phyloP scores from a whole-genome alignment of 35 echinoderm and acorn worm species.

The Ophiothrix spiculata region DNA sequence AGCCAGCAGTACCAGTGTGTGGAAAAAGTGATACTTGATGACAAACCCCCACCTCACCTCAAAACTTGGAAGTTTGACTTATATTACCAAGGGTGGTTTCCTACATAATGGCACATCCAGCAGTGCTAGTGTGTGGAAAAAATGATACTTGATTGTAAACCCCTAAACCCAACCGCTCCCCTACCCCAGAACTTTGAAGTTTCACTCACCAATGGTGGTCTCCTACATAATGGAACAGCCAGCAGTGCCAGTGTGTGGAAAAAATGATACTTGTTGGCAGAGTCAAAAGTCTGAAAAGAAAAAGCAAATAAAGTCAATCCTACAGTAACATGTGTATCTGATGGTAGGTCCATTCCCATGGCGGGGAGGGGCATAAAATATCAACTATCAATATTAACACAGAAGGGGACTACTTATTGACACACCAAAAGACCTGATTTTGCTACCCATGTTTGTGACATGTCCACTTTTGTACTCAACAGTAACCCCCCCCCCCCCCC shows the following conservation, averaged over 20 bases:
- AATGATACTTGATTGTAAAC: background rate
- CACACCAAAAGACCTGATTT: background rate
- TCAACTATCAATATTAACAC: background rate
- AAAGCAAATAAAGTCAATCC: background rate
- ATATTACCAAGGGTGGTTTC: slow-evolving; percentile 53
- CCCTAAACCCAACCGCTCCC: background rate
- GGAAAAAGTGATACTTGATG: background rate
- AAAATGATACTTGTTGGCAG: slow-evolving; percentile 94
- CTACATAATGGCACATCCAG: too few relatives aligned
- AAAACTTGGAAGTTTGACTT: background rate
- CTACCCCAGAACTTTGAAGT: too few relatives aligned
- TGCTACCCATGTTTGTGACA: too few relatives aligned
- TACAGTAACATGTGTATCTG: background rate
- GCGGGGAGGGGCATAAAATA: background rate
- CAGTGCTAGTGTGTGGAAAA: too few relatives aligned
- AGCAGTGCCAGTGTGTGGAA: slow-evolving; percentile 78
- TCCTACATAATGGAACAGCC: slow-evolving; percentile 62
- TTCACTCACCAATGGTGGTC: slow-evolving; percentile 76
- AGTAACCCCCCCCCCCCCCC: background rate
- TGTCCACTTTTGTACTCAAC: background rate
- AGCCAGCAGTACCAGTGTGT: too few relatives aligned
- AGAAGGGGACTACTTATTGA: background rate
- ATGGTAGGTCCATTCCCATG: background rate
- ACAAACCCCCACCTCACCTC: background rate
- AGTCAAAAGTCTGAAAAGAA: slow-evolving; percentile 65